Percentiles rank a stretch among this genome's conserved stretches.
phyloP scores from a whole-genome alignment of 2,888 invertebrate genomes.

The Oasisia sp. region DNA sequence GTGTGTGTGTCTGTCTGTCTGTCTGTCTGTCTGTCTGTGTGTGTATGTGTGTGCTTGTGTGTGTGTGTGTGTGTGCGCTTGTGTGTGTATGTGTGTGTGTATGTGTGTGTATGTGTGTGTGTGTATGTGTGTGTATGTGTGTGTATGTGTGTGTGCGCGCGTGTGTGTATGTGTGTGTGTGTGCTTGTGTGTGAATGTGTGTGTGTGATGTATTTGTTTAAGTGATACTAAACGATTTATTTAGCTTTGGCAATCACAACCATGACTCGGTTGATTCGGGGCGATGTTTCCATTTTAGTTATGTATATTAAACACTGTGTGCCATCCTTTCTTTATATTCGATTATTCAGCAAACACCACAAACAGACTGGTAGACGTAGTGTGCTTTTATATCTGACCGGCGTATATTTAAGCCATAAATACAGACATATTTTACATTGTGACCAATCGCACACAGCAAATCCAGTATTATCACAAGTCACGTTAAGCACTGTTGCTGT shows the following conservation, averaged over 20 bases:
- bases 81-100: too few species aligned
- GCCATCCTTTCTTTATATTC: not conserved
- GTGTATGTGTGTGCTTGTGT: too few species aligned
- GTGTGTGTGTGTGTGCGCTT: too few species aligned
- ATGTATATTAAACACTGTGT: not conserved
- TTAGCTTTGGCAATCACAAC: not conserved
- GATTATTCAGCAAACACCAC: not conserved
- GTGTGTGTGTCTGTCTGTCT: not conserved
- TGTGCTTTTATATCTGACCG: not conserved
- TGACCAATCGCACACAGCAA: not conserved
- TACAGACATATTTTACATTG: not conserved
- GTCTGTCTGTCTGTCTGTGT: too few species aligned
- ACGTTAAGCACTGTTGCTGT: too few species aligned
- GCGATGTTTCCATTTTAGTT: not conserved
- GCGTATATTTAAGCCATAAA: not conserved
- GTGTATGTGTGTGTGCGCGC: too few species aligned
- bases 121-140: too few species aligned
- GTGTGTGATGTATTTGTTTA: too few species aligned
- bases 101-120: too few species aligned
- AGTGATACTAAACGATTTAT: too few species aligned
- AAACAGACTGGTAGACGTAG: not conserved
- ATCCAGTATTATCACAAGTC: not conserved
- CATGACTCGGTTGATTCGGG: not conserved
- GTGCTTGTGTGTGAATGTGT: not conserved
- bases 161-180: too few species aligned